Evolutionary conservation across 2,888 invertebrate genomes (phyloP).

Genomic region (Desoria tigrina): DNA sequence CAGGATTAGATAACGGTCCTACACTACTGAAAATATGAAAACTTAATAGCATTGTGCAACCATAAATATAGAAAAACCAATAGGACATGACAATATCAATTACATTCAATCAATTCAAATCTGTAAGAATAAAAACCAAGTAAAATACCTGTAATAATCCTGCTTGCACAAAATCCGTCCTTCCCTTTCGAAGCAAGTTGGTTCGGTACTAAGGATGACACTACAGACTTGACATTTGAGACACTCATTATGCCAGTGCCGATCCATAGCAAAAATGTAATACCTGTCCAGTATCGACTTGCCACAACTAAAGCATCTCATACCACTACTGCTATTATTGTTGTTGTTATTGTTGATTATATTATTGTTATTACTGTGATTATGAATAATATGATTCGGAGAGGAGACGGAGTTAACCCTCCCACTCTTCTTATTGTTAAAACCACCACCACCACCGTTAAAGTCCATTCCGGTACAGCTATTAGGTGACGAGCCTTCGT

Average conservation of each 20-base stretch:
- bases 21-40: too few relatives aligned
- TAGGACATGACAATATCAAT: too few relatives aligned
- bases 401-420: not conserved
- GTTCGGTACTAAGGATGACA: slow-evolving; percentile 76
- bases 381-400: slow-evolving; percentile 20
- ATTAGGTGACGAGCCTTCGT: slow-evolving; percentile 4
- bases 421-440: not conserved
- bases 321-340: not conserved
- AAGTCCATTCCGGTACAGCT: not conserved
- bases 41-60: too few relatives aligned
- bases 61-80: too few relatives aligned
- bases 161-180: slow-evolving; percentile 91
- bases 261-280: slow-evolving; percentile 77
- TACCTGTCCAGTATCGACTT: slow-evolving; percentile 64
- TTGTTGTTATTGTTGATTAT: slow-evolving; percentile 56
- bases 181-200: slow-evolving; percentile 84
- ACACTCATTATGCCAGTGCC: slow-evolving; percentile 84
- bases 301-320: slow-evolving; percentile 61
- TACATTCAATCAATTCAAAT: too few relatives aligned
- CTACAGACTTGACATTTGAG: slow-evolving; percentile 83
- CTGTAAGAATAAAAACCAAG: too few relatives aligned
- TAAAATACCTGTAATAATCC: slow-evolving; percentile 80
- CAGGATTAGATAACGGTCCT: too few relatives aligned
- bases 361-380: slow-evolving; percentile 21
- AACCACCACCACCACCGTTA: not conserved